phyloP scores from a whole-genome alignment of 2,797 vertebrate genomes.

The Chelidonichthys spinosus region DNA sequence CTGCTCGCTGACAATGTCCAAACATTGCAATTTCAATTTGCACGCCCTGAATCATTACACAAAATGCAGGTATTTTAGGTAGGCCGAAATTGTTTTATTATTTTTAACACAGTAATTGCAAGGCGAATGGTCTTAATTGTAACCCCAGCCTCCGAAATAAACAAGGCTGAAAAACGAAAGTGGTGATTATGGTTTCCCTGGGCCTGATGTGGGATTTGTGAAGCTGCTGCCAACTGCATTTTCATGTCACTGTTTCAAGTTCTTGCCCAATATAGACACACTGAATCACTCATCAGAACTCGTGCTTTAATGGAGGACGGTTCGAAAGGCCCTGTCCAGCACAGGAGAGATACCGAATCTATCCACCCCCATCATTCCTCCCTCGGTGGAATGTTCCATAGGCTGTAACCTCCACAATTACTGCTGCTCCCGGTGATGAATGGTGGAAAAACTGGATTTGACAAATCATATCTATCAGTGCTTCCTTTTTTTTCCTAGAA shows the following conservation, averaged over 20 bases:
- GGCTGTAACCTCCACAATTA: conserved; percentile 75
- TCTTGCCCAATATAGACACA: conserved; percentile 82
- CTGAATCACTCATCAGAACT: conserved; percentile 83
- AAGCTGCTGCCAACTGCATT: conserved; percentile 84
- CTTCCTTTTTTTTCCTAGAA: conserved; percentile 56
- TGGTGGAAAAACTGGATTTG: conserved; percentile 77
- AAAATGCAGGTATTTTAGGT: conserved; percentile 84
- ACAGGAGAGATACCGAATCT: conserved; percentile 68
- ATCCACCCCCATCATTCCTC: conserved; percentile 67
- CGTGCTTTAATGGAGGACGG: conserved; percentile 81
- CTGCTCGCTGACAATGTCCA: conserved; percentile 77
- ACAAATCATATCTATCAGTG: conserved; percentile 75
- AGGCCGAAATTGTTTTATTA: conserved; percentile 86
- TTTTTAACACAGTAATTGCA: conserved; percentile 90
- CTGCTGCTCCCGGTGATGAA: conserved; percentile 69
- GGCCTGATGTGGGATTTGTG: conserved; percentile 87
- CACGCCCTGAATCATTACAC: conserved; percentile 78
- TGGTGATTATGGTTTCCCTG: conserved; percentile 86
- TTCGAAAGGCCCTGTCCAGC: conserved; percentile 66
- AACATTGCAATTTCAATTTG: conserved; percentile 86
- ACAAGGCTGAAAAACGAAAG: conserved; percentile 86
- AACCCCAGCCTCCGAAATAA: conserved; percentile 88
- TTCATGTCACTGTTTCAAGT: conserved; percentile 86
- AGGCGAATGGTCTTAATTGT: conserved; percentile 88
- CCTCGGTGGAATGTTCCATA: conserved; percentile 75